phyloP scores from a whole-genome alignment of 2,888 invertebrate species.

The Agonopterix alstromeriana region DNA sequence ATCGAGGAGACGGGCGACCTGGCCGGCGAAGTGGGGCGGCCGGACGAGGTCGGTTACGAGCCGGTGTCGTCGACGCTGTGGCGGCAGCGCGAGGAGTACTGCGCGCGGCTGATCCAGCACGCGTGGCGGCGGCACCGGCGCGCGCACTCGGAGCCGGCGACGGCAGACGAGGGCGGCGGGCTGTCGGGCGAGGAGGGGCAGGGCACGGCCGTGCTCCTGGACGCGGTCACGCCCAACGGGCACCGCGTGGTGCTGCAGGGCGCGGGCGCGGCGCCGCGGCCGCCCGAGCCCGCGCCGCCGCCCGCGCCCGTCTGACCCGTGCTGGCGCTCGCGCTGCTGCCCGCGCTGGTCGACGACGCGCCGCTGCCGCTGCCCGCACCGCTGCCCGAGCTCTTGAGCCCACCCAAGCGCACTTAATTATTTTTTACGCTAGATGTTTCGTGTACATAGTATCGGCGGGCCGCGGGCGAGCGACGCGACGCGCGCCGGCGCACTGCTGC shows the following conservation, averaged over 20 bases:
- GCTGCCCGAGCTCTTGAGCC: slow-evolving; percentile 72
- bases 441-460: slow-evolving; percentile 32
- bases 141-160: slow-evolving; percentile 73
- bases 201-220: slow-evolving; percentile 91
- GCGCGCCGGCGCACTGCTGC: slow-evolving; percentile 33
- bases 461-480: slow-evolving; percentile 38
- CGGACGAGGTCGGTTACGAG: slow-evolving; percentile 93
- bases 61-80: slow-evolving; percentile 96
- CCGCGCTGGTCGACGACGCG: slow-evolving; percentile 68
- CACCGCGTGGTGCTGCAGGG: slow-evolving; percentile 94
- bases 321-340: slow-evolving; percentile 74
- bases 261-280: slow-evolving; percentile 91
- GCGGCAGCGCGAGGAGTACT: slow-evolving; percentile 97
- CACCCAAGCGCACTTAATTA: slow-evolving; percentile 68
- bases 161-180: slow-evolving; percentile 58
- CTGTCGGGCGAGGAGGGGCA: slow-evolving; percentile 78
- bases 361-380: slow-evolving; percentile 70
- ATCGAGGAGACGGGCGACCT: slow-evolving; percentile 95
- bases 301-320: slow-evolving; percentile 80
- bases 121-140: slow-evolving; percentile 94
- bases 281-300: slow-evolving; percentile 88
- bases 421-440: slow-evolving; percentile 61
- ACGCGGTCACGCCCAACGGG: slow-evolving; percentile 88
- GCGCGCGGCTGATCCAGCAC: slow-evolving; percentile 95
- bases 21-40: slow-evolving; percentile 84